A percentile compares a stretch with the other conserved stretches of the same genome.
phyloP scores from a whole-genome alignment of 2,113 vertebrate genomes.

The Pluvianellus socialis region DNA sequence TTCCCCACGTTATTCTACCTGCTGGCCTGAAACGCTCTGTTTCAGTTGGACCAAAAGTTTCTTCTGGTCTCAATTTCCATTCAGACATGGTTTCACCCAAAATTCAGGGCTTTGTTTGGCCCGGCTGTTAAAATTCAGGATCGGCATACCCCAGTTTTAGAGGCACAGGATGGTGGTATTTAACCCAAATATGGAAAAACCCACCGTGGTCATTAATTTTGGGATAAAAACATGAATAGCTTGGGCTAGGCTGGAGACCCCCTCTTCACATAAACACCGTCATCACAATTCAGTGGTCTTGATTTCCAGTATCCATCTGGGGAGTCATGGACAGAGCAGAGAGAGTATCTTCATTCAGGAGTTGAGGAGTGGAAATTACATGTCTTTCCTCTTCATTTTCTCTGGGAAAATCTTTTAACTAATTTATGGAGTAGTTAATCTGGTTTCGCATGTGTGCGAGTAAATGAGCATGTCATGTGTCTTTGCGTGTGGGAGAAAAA shows the following conservation, averaged over 20 bases:
- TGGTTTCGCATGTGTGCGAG: neutral
- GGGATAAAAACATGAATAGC: neutral
- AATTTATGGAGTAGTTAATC: constrained; percentile 57
- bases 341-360: neutral
- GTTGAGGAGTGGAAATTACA: constrained; percentile 1
- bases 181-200: neutral
- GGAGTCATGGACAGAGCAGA: neutral
- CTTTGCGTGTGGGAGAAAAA: neutral
- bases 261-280: neutral
- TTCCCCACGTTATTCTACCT: neutral
- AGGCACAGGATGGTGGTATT: neutral
- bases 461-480: constrained; percentile 32
- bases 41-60: neutral
- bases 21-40: neutral
- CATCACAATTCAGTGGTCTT: neutral
- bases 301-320: neutral
- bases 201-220: neutral
- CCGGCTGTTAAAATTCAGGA: neutral
- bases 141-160: neutral
- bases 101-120: rapidly evolving
- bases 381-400: constrained; percentile 40
- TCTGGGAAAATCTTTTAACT: constrained; percentile 51
- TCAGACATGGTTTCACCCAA: neutral
- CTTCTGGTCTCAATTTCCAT: neutral
- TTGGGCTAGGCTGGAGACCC: neutral